Evolutionary conservation across 2,888 invertebrate species (phyloP).

Genomic region (Cremastinae sp.): DNA sequence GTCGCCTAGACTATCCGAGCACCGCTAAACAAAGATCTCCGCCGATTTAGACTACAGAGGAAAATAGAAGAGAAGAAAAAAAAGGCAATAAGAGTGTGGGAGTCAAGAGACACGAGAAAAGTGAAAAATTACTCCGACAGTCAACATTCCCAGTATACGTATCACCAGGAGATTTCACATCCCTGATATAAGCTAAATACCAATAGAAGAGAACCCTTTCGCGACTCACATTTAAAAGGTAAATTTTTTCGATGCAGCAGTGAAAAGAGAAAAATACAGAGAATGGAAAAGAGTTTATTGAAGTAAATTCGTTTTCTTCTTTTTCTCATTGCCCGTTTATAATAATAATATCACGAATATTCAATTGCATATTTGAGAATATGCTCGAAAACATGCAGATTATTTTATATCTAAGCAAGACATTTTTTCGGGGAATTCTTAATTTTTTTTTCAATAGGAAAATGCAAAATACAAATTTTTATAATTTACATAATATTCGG

Average conservation of each 20-base stretch:
- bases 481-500: conserved; percentile 20
- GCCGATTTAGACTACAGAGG: conserved; percentile 38
- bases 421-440: not conserved
- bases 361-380: conserved; percentile 36
- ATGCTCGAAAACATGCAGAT: conserved; percentile 51
- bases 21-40: conserved; percentile 42
- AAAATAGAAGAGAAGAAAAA: conserved; percentile 29
- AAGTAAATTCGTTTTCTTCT: conserved; percentile 1
- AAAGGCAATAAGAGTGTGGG: conserved; percentile 28
- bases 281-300: conserved; percentile 2
- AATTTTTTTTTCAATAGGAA: conserved; percentile 13
- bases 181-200: conserved; percentile 22
- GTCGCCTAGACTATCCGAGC: conserved; percentile 55
- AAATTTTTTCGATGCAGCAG: conserved; percentile 30
- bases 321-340: conserved; percentile 7
- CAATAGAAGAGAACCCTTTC: not conserved
- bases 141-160: conserved; percentile 50
- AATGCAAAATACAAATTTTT: conserved; percentile 7
- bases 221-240: conserved; percentile 14
- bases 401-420: conserved; percentile 48
- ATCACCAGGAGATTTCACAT: conserved; percentile 28
- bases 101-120: conserved; percentile 17
- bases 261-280: conserved; percentile 17
- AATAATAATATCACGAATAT: no score
- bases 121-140: conserved; percentile 37